Percentiles rank a stretch among this genome's conserved stretches.
phyloP scores from a whole-genome alignment of 2,888 invertebrate species.

The Heliconius charithonia region DNA sequence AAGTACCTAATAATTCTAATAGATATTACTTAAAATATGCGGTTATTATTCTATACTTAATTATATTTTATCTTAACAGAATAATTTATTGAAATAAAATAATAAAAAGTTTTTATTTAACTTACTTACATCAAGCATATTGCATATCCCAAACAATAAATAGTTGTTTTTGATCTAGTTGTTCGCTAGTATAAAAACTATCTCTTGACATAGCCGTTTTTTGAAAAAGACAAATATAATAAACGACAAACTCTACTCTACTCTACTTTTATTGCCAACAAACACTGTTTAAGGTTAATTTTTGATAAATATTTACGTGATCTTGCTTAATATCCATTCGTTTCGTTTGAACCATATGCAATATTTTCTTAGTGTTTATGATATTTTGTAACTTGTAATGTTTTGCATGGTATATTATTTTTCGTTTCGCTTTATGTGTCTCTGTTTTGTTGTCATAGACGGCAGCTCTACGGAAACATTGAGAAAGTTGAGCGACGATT shows the following conservation, averaged over 20 bases:
- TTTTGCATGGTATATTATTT: slow-evolving; percentile 68
- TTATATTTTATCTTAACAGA: neutral
- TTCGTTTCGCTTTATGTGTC: slow-evolving; percentile 77
- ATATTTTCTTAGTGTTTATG: slow-evolving; percentile 39
- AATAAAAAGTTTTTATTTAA: neutral
- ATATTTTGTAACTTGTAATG: slow-evolving; percentile 41
- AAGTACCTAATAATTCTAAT: slow-evolving; percentile 5
- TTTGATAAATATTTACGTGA: slow-evolving; percentile 48
- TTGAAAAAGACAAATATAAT: slow-evolving; percentile 49
- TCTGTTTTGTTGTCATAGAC: slow-evolving; percentile 81
- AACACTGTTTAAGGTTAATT: slow-evolving; percentile 39
- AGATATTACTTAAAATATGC: neutral
- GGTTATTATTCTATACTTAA: neutral
- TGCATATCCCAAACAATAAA: neutral
- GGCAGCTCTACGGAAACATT: slow-evolving; percentile 78
- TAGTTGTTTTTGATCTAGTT: neutral
- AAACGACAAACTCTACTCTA: slow-evolving; percentile 47
- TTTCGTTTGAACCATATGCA: slow-evolving; percentile 36
- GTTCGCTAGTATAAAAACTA: neutral
- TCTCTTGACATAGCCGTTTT: slow-evolving; percentile 46
- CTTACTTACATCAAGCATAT: neutral
- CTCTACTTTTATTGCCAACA: slow-evolving; percentile 57
- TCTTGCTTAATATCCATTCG: slow-evolving; percentile 43
- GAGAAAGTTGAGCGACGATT: slow-evolving; percentile 81
- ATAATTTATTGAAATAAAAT: neutral